phyloP scores from a whole-genome alignment of 2,797 vertebrate genomes.

The Enteromius fasciolatus region DNA sequence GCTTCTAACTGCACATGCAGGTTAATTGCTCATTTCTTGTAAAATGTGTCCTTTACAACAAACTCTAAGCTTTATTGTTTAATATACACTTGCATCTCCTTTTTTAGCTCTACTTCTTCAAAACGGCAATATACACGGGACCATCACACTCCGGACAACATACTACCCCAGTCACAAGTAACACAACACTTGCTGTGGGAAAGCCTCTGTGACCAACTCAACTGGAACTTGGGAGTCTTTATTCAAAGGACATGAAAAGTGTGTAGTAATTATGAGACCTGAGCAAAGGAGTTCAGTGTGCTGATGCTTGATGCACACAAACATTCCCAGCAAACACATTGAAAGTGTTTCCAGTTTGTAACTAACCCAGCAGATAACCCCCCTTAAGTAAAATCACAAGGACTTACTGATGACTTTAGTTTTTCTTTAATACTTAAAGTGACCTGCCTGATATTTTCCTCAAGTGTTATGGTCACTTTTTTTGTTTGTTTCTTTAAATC shows the following conservation, averaged over 20 bases:
- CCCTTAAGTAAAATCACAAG: background rate
- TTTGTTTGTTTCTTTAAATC: background rate
- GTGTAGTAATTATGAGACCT: background rate
- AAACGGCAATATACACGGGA: slow-evolving; percentile 32
- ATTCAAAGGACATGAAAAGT: background rate
- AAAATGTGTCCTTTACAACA: background rate
- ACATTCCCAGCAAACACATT: slow-evolving; percentile 15
- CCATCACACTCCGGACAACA: background rate
- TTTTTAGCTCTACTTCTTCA: slow-evolving; percentile 79
- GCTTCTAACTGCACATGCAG: background rate
- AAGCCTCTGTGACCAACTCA: slow-evolving; percentile 58
- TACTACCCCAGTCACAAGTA: slow-evolving; percentile 3
- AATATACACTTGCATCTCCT: slow-evolving; percentile 15
- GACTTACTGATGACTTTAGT: background rate
- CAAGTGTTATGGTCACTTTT: slow-evolving; percentile 9
- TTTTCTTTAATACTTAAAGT: background rate
- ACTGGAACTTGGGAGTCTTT: background rate
- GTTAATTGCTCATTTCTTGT: background rate
- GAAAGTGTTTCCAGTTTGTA: slow-evolving; percentile 12
- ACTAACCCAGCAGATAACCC: background rate
- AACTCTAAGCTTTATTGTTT: background rate
- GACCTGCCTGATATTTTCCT: background rate
- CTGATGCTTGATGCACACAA: background rate
- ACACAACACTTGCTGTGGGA: slow-evolving; percentile 11
- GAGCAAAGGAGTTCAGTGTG: background rate